Conservation (phyloP, 2,888 invertebrate species). For the Schizotus pectinicornis region DNA sequence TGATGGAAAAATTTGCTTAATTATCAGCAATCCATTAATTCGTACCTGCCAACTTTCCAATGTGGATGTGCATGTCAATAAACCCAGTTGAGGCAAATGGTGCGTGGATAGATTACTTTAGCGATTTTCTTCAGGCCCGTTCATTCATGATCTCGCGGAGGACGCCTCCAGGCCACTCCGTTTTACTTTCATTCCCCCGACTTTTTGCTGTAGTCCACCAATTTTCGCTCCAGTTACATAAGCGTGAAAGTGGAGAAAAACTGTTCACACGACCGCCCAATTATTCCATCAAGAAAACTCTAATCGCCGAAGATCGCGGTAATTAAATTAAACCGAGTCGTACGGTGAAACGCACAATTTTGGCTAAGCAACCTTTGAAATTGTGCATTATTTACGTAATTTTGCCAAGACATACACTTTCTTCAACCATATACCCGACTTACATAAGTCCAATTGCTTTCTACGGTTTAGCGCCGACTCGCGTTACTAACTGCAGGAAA, state of each 20-base stretch:
- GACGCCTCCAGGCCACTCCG: not conserved
- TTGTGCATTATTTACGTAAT: constrained; percentile 16
- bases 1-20: not conserved
- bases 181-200: not conserved
- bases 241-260: constrained; percentile 16
- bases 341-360: not conserved
- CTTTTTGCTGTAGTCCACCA: not conserved
- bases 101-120: constrained; percentile 1
- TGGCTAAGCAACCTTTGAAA: constrained; percentile 18
- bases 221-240: constrained; percentile 7
- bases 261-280: constrained; percentile 12
- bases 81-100: constrained; percentile 1
- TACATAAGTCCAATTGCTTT: constrained; percentile 22
- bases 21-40: constrained; percentile 2
- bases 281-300: constrained; percentile 2
- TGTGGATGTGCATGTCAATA: constrained; percentile 4
- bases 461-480: not conserved
- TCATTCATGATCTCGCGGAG: no score
- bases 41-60: constrained; percentile 13
- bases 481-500: constrained; percentile 1
- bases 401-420: constrained; percentile 11
- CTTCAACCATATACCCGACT: constrained; percentile 14
- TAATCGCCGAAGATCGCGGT: not conserved
- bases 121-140: no score
- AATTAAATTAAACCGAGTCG: not conserved